Conservation (phyloP, 2,888 invertebrate species). For the Apantesis nais region DNA sequence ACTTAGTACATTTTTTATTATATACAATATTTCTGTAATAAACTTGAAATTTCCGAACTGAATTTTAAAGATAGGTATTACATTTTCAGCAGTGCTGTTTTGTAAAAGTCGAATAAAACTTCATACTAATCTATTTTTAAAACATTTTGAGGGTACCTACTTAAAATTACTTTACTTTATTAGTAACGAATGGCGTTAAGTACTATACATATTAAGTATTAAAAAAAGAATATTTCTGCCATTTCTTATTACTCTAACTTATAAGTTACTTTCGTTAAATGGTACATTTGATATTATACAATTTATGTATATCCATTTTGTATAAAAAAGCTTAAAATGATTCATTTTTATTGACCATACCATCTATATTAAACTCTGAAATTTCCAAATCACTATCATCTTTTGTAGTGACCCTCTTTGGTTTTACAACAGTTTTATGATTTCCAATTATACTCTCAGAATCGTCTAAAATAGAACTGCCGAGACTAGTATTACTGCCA, state of each 20-base stretch:
- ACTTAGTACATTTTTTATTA: no score
- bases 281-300: no score
- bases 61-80: no score
- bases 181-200: background rate
- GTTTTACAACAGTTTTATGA: conserved; percentile 62
- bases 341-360: conserved; percentile 62
- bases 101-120: background rate
- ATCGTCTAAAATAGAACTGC: conserved; percentile 80
- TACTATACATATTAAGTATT: background rate
- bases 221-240: background rate
- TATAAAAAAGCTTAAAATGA: conserved; percentile 51
- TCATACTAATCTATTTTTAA: background rate
- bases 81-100: background rate
- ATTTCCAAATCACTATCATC: conserved; percentile 79
- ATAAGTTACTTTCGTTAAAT: background rate
- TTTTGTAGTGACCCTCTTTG: conserved; percentile 62
- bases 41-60: no score
- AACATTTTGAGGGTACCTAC: background rate
- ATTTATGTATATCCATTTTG: background rate
- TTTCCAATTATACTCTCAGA: conserved; percentile 62
- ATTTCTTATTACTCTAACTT: background rate
- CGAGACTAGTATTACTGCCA: conserved; percentile 80
- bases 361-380: conserved; percentile 76
- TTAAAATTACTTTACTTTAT: background rate
- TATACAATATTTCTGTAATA: no score